These are phyloP conservation scores for Menidia menidia DNA, from an alignment of 2,797 vertebrate genomes.

Conservation along the genomic window DNA sequence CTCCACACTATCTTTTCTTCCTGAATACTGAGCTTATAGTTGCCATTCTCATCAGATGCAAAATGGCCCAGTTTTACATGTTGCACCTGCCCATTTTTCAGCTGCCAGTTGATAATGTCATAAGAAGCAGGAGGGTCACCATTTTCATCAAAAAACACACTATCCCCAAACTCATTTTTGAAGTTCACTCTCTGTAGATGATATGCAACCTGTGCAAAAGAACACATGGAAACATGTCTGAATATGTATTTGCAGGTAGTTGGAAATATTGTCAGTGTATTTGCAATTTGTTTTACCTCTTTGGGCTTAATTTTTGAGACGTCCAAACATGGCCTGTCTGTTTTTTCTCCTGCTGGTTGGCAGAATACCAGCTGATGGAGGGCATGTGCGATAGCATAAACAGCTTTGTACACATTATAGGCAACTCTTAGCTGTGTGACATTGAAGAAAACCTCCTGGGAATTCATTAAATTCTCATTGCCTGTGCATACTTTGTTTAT, in stretches of 20 bases:
- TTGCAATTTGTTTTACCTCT: slow-evolving; percentile 59
- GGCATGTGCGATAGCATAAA: slow-evolving; percentile 82
- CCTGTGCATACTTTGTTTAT: slow-evolving; percentile 68
- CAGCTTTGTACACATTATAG: slow-evolving; percentile 85
- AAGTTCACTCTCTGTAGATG: slow-evolving; percentile 73
- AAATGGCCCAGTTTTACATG: slow-evolving; percentile 81
- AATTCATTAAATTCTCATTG: slow-evolving; percentile 64
- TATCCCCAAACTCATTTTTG: slow-evolving; percentile 71
- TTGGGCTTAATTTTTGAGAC: slow-evolving; percentile 66
- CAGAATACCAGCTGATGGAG: slow-evolving; percentile 78
- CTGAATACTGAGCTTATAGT: slow-evolving; percentile 70
- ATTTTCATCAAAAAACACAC: slow-evolving; percentile 80
- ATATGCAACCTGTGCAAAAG: slow-evolving; percentile 64
- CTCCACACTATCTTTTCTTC: slow-evolving; percentile 77
- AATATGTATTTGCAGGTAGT: not conserved
- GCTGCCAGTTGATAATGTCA: slow-evolving; percentile 84
- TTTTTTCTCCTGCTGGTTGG: slow-evolving; percentile 35
- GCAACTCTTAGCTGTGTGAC: slow-evolving; percentile 79
- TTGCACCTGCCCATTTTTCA: slow-evolving; percentile 76
- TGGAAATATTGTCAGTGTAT: not conserved
- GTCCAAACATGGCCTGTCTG: slow-evolving; percentile 58
- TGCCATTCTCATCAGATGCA: slow-evolving; percentile 42
- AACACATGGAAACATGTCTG: not conserved
- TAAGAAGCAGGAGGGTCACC: slow-evolving; percentile 81
- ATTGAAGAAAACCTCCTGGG: slow-evolving; percentile 75